These are phyloP conservation scores for Falco berigora DNA, from an alignment of 2,797 vertebrate species.

Conservation along the genomic window DNA sequence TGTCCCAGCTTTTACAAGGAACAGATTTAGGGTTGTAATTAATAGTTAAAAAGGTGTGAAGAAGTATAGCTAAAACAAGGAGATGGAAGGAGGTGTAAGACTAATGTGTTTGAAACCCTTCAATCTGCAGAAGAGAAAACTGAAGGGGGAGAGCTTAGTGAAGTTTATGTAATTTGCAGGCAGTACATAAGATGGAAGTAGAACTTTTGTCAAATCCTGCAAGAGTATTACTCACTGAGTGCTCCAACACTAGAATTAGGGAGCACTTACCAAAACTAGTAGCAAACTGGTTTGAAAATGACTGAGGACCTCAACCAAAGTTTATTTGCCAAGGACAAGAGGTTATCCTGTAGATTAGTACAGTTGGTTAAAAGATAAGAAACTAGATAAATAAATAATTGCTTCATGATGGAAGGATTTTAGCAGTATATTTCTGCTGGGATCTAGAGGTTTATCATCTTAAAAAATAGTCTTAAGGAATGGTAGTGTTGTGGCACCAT, in stretches of 20 bases:
- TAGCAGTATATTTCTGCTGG: neutral
- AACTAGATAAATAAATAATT: neutral
- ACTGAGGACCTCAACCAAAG: neutral
- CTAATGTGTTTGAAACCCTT: neutral
- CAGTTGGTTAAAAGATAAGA: neutral
- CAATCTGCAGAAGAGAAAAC: neutral
- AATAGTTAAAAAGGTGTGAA: neutral
- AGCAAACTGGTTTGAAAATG: neutral
- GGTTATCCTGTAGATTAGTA: neutral
- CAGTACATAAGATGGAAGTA: neutral
- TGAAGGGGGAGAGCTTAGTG: neutral
- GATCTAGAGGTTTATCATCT: neutral
- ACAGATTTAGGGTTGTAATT: neutral
- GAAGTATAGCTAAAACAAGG: neutral
- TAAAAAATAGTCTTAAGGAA: neutral
- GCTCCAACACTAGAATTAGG: neutral
- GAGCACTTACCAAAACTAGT: neutral
- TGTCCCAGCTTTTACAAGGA: neutral
- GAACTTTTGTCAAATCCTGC: neutral
- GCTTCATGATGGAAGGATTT: neutral
- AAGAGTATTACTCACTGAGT: neutral
- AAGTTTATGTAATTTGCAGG: neutral
- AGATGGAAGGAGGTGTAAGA: neutral
- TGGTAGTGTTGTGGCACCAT: neutral
- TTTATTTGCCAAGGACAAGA: neutral